Evolutionary conservation across 2,888 invertebrate species (phyloP), one percentile per base, ranked within the genome.

Genomic region (Chesias legatella): DNA sequence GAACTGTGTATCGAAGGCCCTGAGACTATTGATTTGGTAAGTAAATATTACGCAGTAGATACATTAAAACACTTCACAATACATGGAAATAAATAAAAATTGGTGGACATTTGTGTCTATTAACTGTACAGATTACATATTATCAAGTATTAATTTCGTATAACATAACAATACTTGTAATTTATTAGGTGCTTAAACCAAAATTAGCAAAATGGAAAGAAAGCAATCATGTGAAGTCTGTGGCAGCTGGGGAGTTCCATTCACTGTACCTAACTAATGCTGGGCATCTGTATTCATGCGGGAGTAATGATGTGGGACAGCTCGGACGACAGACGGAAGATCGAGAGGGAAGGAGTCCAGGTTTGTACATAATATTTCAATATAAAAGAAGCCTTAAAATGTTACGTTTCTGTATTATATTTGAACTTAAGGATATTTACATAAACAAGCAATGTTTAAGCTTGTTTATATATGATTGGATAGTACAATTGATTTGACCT

Each of bases 221-320:
- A 47, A 90, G 91, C 36, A 78, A 77, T 37, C 79, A 83, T 50
- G 78, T 93, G 1, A 69, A 77, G 30, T 76, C 88, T 37, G 88
- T 91, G 30, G 92, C 94, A 3, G 95, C 97, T 60, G 97, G 98
- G 10, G 92, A 93, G 59, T 92, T 92, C 55, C 97, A 98, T 73
- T 94, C 95, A 0, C 72, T 98, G 7, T 90, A 97, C 51, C 84
- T 97, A 0, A 93, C 94, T 0, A 84, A 88, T 43, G 91, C 92
- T 67, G 98, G 98, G 6, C 90, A 93, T 60, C 88, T 98, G 4
- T 97, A 92, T 79, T 94, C 97, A 1, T 98, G 98, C 88, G 99
- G 99, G 1, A 94, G 91, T 69, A 99, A 99, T 88, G 97, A 97
- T 66, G 92, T 92, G 62, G 96, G 97, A 0, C 98, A 99, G 74